phyloP scores from a whole-genome alignment of 2,113 vertebrate genomes.

The Procavia capensis region DNA sequence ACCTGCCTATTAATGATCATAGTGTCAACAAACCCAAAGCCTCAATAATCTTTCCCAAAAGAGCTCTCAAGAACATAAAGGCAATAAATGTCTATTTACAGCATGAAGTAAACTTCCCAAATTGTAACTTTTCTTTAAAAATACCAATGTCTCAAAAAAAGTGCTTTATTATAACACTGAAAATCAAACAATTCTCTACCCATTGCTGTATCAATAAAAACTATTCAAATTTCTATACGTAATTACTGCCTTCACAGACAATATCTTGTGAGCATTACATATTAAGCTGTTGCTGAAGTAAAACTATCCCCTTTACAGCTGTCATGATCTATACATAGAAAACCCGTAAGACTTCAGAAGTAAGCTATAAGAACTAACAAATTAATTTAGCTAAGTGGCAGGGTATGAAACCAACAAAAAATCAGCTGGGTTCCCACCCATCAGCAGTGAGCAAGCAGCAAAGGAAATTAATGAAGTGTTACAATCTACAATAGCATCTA shows the following conservation, averaged over 20 bases:
- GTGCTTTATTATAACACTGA: not conserved
- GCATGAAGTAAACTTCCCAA: not conserved
- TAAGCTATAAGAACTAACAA: too few species aligned
- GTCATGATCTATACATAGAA: too few species aligned
- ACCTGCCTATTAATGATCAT: not conserved
- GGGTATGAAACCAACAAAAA: too few species aligned
- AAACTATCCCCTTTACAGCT: too few species aligned
- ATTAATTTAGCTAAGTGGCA: too few species aligned
- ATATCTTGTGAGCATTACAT: not conserved
- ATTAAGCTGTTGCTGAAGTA: not conserved
- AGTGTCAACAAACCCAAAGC: not conserved
- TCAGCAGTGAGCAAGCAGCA: too few species aligned
- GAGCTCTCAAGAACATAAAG: not conserved
- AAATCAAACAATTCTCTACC: not conserved
- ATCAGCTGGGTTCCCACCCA: too few species aligned
- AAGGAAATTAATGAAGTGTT: too few species aligned
- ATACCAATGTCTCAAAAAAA: not conserved
- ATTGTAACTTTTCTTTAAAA: conserved; percentile 3
- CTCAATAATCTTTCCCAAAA: conserved; percentile 2
- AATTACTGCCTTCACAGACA: not conserved
- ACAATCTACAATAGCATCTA: too few species aligned
- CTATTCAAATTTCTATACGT: not conserved
- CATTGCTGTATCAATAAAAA: not conserved
- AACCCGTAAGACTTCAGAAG: too few species aligned
- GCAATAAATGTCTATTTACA: not conserved